Evolutionary conservation across 2,888 invertebrate species (phyloP).

Genomic region (Drosophila anomelani): DNA sequence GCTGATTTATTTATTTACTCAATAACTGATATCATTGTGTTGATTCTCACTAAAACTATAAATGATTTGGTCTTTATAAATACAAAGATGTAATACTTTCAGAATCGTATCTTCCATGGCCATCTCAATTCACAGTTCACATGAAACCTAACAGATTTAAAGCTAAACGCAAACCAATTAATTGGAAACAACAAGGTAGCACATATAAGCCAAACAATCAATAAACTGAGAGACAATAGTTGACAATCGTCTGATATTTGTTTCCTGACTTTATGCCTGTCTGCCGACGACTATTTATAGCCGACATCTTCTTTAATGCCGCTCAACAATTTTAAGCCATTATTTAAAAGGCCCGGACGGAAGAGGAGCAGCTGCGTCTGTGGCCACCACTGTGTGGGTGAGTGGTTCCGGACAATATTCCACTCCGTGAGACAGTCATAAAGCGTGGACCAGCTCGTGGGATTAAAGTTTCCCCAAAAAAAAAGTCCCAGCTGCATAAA

Average conservation of each 20-base stretch:
- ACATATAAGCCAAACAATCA: constrained; percentile 30
- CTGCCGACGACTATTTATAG: constrained; percentile 38
- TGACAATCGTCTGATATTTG: constrained; percentile 60
- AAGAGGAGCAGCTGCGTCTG: constrained; percentile 30
- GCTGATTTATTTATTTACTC: not conserved
- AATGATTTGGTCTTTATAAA: not conserved
- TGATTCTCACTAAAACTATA: not conserved
- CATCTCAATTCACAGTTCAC: not conserved
- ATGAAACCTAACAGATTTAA: constrained; percentile 5
- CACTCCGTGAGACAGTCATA: constrained; percentile 14
- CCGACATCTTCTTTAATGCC: constrained; percentile 36
- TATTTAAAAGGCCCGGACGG: constrained; percentile 32
- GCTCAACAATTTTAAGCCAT: constrained; percentile 44
- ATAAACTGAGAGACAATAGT: constrained; percentile 35
- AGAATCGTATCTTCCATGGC: not conserved
- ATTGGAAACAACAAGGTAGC: constrained; percentile 11
- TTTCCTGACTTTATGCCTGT: constrained; percentile 53
- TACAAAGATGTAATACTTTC: not conserved
- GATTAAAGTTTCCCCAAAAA: constrained; percentile 12
- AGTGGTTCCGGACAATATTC: not conserved
- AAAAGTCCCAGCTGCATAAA: constrained; percentile 28
- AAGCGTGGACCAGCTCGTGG: constrained; percentile 11
- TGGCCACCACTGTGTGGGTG: not conserved
- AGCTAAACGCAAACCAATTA: constrained; percentile 8
- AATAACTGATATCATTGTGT: not conserved